A percentile compares a stretch with the other conserved stretches of the same genome.
Conservation (phyloP, 2,888 invertebrate species). For the Drosophila mulleri region DNA sequence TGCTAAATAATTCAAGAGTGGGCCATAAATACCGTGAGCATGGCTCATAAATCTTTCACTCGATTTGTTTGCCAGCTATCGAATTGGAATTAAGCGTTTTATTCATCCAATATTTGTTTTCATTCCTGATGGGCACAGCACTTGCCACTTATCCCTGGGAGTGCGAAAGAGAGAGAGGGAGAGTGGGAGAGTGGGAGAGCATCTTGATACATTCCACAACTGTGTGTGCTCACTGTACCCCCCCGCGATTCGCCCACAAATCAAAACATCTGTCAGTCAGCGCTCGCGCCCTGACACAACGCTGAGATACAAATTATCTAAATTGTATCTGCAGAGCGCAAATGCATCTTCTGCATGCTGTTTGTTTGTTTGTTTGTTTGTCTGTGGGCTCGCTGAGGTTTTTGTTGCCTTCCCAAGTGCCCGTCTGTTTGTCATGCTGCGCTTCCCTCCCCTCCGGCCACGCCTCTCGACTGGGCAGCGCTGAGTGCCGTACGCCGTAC, state of each 20-base stretch:
- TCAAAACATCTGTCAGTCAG: constrained; percentile 83
- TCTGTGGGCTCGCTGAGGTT: constrained; percentile 13
- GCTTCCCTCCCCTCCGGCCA: background rate
- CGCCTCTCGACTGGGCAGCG: constrained; percentile 36
- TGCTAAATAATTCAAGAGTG: constrained; percentile 65
- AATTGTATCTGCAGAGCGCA: constrained; percentile 76
- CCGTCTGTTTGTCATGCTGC: constrained; percentile 13
- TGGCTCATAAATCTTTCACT: constrained; percentile 83
- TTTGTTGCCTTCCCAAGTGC: constrained; percentile 35
- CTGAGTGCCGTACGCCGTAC: constrained; percentile 54
- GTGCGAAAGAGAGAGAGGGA: background rate
- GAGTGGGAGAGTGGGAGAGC: background rate
- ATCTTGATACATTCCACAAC: constrained; percentile 20
- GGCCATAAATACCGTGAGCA: constrained; percentile 67
- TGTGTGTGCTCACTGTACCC: constrained; percentile 9
- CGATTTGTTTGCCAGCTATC: constrained; percentile 71
- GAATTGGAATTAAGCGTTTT: constrained; percentile 75
- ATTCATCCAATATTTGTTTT: constrained; percentile 76
- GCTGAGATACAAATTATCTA: constrained; percentile 83
- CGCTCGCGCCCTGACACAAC: constrained; percentile 72
- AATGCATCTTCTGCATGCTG: constrained; percentile 74
- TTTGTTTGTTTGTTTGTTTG: constrained; percentile 43
- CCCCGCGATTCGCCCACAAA: constrained; percentile 49
- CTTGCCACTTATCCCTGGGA: constrained; percentile 5
- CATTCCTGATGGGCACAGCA: constrained; percentile 54